A percentile compares a stretch with the other conserved stretches of the same genome.
Conservation (phyloP, 2,888 invertebrate genomes). For the Sphecodes monilicornis region DNA sequence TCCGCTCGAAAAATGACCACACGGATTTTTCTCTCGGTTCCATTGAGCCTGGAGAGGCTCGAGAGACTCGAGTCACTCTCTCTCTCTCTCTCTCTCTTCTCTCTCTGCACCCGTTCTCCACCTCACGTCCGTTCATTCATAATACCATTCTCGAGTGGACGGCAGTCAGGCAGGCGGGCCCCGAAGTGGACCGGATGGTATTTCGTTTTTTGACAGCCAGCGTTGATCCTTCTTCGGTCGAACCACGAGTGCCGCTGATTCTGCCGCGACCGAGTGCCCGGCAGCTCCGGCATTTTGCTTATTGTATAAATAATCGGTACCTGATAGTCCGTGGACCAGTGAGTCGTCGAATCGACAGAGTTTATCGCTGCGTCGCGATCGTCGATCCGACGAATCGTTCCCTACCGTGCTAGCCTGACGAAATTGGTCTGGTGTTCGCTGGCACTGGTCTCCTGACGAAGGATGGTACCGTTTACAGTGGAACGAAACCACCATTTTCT, state of each 20-base stretch:
- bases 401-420: not conserved
- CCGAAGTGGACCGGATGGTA: conserved; percentile 79
- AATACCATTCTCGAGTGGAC: conserved; percentile 77
- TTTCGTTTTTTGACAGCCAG: conserved; percentile 77
- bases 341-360: conserved; percentile 28
- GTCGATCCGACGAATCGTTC: not conserved
- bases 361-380: conserved; percentile 14
- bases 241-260: conserved; percentile 62
- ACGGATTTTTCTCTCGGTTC: conserved; percentile 78
- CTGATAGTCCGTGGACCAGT: conserved; percentile 34
- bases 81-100: conserved; percentile 16
- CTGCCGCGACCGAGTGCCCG: conserved; percentile 49
- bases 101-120: conserved; percentile 47
- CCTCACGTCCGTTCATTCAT: conserved; percentile 77
- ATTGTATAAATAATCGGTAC: conserved; percentile 70
- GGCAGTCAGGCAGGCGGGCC: conserved; percentile 33
- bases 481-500: not conserved
- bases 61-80: conserved; percentile 56
- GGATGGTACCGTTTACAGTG: no score
- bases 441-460: not conserved
- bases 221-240: conserved; percentile 61
- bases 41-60: conserved; percentile 70
- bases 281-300: conserved; percentile 67
- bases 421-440: not conserved
- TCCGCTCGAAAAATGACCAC: conserved; percentile 78